Percentiles rank a stretch among this genome's conserved stretches.
Conservation (phyloP, 2,113 vertebrate genomes). For the Ictalurus furcatus region DNA sequence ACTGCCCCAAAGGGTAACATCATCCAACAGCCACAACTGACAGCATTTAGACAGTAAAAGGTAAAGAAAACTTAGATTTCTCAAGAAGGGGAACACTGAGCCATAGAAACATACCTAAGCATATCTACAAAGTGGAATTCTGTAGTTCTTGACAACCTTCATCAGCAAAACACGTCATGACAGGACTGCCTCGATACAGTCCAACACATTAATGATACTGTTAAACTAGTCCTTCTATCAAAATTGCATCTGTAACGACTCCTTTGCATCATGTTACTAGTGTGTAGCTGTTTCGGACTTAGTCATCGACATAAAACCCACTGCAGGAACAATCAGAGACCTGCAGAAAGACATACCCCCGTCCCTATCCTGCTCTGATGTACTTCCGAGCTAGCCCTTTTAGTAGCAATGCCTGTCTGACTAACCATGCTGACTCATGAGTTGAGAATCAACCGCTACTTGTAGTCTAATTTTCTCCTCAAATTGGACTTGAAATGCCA, state of each 20-base stretch:
- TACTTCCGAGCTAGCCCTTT: not conserved
- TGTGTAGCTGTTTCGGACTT: not conserved
- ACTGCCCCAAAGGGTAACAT: too few species aligned
- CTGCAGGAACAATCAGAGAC: not conserved
- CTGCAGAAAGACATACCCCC: not conserved
- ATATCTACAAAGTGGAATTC: not conserved
- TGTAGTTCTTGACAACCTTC: not conserved
- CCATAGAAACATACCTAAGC: not conserved
- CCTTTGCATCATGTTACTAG: not conserved
- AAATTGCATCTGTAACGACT: not conserved
- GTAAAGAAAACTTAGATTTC: not conserved
- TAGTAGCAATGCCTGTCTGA: not conserved
- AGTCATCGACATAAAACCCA: slow-evolving; percentile 17
- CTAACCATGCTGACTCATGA: slow-evolving; percentile 49
- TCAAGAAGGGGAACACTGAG: not conserved
- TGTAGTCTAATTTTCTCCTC: slow-evolving; percentile 35
- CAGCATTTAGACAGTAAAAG: not conserved
- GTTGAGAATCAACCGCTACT: slow-evolving; percentile 19
- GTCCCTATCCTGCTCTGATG: not conserved
- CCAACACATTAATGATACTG: not conserved
- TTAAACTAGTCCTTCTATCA: not conserved
- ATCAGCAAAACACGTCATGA: not conserved
- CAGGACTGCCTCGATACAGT: not conserved
- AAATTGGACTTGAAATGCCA: slow-evolving; percentile 23
- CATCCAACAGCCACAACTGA: not conserved